Percentiles rank a stretch among this genome's conserved stretches.
These are phyloP conservation scores for Pungitius pungitius DNA, from an alignment of 2,113 vertebrate species.

Conservation along the genomic window DNA sequence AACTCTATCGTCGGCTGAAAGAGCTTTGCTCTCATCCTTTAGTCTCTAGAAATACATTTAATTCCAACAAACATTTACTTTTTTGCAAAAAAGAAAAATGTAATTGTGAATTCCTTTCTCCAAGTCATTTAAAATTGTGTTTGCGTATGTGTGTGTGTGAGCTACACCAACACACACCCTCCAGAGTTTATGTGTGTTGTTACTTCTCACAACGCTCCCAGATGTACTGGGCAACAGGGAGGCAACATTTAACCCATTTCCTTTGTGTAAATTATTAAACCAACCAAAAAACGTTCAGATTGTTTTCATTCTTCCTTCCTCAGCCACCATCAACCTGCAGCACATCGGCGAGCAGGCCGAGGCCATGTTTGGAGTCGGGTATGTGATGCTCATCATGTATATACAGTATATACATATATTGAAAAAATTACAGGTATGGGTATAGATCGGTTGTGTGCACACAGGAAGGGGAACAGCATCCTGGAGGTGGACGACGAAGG, in stretches of 20 bases:
- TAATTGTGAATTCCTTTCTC: background rate
- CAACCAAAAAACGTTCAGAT: background rate
- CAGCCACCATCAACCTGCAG: slow-evolving; percentile 91
- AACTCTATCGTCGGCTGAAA: background rate
- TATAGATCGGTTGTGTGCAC: background rate
- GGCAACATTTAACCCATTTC: too few relatives aligned
- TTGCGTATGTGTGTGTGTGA: background rate
- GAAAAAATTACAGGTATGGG: background rate
- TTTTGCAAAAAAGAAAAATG: background rate
- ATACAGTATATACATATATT: background rate
- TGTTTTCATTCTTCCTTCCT: slow-evolving; percentile 28
- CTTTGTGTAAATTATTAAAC: background rate
- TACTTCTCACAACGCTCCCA: slow-evolving; percentile 34
- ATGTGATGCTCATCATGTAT: background rate
- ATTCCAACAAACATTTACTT: background rate
- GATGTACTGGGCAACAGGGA: slow-evolving; percentile 15
- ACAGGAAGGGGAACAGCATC: slow-evolving; percentile 93
- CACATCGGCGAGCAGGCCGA: slow-evolving; percentile 95
- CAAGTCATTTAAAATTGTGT: background rate
- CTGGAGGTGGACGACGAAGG: slow-evolving; percentile 97
- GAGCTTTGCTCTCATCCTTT: background rate
- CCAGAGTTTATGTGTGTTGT: slow-evolving; percentile 16
- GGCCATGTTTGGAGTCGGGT: slow-evolving; percentile 98
- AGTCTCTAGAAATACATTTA: background rate
- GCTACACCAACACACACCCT: background rate